Evolutionary conservation across 2,113 vertebrate genomes (phyloP), one percentile per base, ranked within the genome.

Genomic region (Bubo bubo): DNA sequence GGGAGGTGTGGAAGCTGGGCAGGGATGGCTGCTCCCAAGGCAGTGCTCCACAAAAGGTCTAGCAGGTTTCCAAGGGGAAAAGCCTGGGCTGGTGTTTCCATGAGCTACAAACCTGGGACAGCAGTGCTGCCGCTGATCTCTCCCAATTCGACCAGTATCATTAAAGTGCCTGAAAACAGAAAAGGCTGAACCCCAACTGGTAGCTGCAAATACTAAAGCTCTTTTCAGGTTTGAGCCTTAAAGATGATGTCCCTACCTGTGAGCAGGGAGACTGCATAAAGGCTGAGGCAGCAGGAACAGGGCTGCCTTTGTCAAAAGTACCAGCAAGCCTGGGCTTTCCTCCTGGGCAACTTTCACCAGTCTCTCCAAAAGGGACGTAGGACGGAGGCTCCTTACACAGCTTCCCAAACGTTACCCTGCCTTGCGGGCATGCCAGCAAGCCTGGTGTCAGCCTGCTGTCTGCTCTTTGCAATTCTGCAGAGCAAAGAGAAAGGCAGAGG

Each of bases 81-180:
- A 82, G 26, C 45, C 73, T 47, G 66, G 32, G 3, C 34, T 21
- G 58, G 84, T 43, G 86, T 67, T 52, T 37, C 83, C 24, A 0
- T 4, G 16, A n/a, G 12, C 77, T 14, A 0, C 68, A 59, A 17
- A 17, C 55, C 63, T 16, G 41, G 45, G 41, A 27, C 63, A 79
- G 49, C 41, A 6, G 26, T 1, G 32, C 56, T 34, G 37, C 79
- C 63, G 76, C 34, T 1, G 0, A 9, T 12, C 63, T 75, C 72
- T 39, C 45, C 56, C 4, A 0, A 3, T 10, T 47, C 59, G 15
- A 4, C 50, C 58, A 3, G n/a, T 2, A 4, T 8, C 50, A 4
- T 8, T 8, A 6, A 4, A 52, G 41, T 49, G 6, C 60, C 39
- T 17, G 45, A 53, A 58, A 56, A 27, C 34, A 4, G 50, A 28